Base-by-base conservation (phyloP, 2,888 invertebrate genomes). In the Hybos culiciformis region DNA sequence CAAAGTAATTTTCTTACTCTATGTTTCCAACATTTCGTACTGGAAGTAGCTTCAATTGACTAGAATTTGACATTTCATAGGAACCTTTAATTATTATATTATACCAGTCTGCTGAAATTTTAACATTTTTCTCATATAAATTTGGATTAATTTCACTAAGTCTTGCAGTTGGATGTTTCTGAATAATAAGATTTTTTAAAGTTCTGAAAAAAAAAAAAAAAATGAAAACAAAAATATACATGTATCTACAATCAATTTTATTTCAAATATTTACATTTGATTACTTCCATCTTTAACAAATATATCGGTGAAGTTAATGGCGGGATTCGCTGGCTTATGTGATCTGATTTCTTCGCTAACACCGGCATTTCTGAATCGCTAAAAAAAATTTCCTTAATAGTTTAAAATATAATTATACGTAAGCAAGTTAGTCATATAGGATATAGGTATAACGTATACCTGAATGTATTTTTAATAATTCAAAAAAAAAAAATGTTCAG, bases 301-400 rank as follows among this genome's bases (percentile, higher is more conserved):
- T 3, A 37, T 23, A 23, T 47, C 47, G 7, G 41, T 45, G 14
- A 48, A 41, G 9, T 21, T 40, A 12, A 39, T 44, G n/a, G 44
- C 20, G 12, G 42, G 29, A 9, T 21, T 34, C 18, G 24, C 29
- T 19, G 33, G 17, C 4, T 44, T 32, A n/a, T 18, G 19, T n/a
- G 24, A 40, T 29, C 42, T 19, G 5, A 46, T 39, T 20, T 39
- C 42, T 41, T 45, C 37, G 37, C 44, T 43, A 5, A 48, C 36
- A n/a, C 48, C 48, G 11, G 39, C 45, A 42, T 48, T 48, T 15
- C 45, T 48, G 12, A 48, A 48, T n/a, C 48, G 31, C 48, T 48
- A 15, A 11, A 29, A 37, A 34, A 24, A 19, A 37, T 37, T n/a
- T n/a, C n/a, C n/a, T n/a, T n/a, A n/a, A n/a, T n/a, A n/a, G n/a